phyloP scores from a whole-genome alignment of 2,797 vertebrate species.

The Bovichtus variegatus region DNA sequence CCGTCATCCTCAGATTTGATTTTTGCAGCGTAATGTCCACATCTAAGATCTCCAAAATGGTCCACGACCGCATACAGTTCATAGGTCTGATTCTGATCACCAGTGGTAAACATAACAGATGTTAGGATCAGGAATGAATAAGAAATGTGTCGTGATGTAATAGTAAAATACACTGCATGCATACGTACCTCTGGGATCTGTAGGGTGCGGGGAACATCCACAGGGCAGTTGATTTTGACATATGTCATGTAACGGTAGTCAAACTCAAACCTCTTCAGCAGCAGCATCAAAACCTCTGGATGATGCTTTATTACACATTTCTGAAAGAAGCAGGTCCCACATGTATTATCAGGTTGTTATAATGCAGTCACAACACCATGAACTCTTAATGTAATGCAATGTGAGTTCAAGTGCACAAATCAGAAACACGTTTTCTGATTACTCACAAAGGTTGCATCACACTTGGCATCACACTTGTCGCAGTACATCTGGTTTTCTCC shows the following conservation, averaged over 20 bases:
- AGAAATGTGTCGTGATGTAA: fast-evolving
- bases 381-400: background rate
- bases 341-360: too few species aligned
- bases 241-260: constrained; percentile 63
- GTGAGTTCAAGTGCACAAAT: too few species aligned
- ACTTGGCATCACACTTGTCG: constrained; percentile 70
- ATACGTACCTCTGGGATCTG: constrained; percentile 41
- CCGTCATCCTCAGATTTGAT: constrained; percentile 61
- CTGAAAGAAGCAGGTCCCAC: constrained; percentile 46
- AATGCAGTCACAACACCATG: background rate
- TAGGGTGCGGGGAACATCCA: constrained; percentile 67
- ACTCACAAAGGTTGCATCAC: constrained; percentile 76
- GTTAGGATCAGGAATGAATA: background rate
- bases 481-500: constrained; percentile 83
- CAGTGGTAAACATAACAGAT: background rate
- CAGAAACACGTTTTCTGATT: fast-evolving
- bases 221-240: constrained; percentile 62
- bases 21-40: constrained; percentile 76
- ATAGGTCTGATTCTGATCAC: constrained; percentile 63
- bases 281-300: constrained; percentile 78
- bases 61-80: constrained; percentile 80
- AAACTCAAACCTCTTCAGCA: constrained; percentile 83
- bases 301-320: constrained; percentile 51
- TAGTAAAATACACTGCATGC: fast-evolving
- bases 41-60: constrained; percentile 66